phyloP scores from a whole-genome alignment of 2,113 vertebrate species.

The Tupaia tana region DNA sequence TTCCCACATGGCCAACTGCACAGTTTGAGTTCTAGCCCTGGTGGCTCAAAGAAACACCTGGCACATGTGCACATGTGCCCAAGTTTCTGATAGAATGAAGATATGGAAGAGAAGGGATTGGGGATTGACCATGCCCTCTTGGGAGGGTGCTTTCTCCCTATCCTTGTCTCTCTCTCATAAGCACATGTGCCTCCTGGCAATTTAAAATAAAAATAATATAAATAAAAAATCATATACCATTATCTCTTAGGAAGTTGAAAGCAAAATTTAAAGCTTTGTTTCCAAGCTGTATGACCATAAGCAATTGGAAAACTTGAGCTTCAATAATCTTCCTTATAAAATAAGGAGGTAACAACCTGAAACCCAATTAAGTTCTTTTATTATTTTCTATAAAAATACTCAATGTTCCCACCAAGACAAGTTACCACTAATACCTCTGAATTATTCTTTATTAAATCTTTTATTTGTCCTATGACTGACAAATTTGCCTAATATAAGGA shows the following conservation, averaged over 20 bases:
- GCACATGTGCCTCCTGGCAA: too few relatives aligned
- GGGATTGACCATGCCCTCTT: too few relatives aligned
- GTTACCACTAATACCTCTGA: conserved; percentile 70
- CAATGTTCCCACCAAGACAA: conserved; percentile 21
- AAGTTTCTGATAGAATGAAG: too few relatives aligned
- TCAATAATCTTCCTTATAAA: conserved; percentile 44
- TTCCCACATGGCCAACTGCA: too few relatives aligned
- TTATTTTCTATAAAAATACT: conserved; percentile 57
- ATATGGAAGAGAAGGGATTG: too few relatives aligned
- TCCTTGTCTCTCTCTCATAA: too few relatives aligned
- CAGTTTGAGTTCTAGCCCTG: too few relatives aligned
- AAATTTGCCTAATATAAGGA: conserved; percentile 78
- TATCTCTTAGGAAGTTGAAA: conserved; percentile 29
- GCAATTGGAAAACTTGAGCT: conserved; percentile 34
- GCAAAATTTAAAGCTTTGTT: conserved; percentile 49
- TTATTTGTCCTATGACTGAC: conserved; percentile 68
- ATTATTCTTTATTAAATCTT: conserved; percentile 67
- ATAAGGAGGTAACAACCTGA: conserved; percentile 48
- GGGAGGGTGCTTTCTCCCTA: too few relatives aligned
- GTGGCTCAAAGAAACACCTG: too few relatives aligned
- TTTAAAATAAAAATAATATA: background rate
- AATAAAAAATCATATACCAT: conserved; percentile 13
- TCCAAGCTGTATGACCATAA: conserved; percentile 6
- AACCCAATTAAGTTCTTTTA: conserved; percentile 28
- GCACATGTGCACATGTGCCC: too few relatives aligned